Percentiles rank a stretch among this genome's conserved stretches.
phyloP scores from a whole-genome alignment of 2,113 vertebrate species.

The Fulmarus glacialis region DNA sequence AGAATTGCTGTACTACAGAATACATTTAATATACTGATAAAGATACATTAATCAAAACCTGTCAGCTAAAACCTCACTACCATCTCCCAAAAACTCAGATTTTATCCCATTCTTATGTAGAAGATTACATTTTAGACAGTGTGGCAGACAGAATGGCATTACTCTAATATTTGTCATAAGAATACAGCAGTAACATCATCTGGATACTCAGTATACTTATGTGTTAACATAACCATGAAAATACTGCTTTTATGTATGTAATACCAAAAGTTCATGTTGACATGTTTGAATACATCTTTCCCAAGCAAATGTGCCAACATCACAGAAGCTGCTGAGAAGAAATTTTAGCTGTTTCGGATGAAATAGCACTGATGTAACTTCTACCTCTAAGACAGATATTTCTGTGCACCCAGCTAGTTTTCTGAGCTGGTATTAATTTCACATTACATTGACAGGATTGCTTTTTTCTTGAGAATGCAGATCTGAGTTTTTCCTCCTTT shows the following conservation, averaged over 20 bases:
- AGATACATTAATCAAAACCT: neutral
- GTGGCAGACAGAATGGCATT: neutral
- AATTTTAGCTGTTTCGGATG: neutral
- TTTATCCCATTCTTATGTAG: neutral
- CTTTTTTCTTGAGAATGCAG: neutral
- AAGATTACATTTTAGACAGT: neutral
- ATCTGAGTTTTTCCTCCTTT: neutral
- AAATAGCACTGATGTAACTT: neutral
- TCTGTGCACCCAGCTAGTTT: neutral
- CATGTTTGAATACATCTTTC: neutral
- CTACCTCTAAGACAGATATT: neutral
- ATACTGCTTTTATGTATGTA: neutral
- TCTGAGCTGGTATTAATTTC: neutral
- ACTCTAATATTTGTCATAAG: neutral
- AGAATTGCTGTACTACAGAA: neutral
- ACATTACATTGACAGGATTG: neutral
- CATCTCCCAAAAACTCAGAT: neutral
- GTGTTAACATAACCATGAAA: neutral
- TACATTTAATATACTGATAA: neutral
- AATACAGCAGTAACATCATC: neutral
- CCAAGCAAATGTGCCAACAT: neutral
- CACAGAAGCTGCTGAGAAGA: neutral
- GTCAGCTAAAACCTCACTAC: neutral
- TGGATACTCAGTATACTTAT: neutral
- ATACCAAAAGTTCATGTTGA: neutral